A percentile compares a stretch with the other conserved stretches of the same genome.
These are phyloP conservation scores for Zelostemma sp. DNA, from an alignment of 1,140 invertebrate genomes.

Conservation along the genomic window DNA sequence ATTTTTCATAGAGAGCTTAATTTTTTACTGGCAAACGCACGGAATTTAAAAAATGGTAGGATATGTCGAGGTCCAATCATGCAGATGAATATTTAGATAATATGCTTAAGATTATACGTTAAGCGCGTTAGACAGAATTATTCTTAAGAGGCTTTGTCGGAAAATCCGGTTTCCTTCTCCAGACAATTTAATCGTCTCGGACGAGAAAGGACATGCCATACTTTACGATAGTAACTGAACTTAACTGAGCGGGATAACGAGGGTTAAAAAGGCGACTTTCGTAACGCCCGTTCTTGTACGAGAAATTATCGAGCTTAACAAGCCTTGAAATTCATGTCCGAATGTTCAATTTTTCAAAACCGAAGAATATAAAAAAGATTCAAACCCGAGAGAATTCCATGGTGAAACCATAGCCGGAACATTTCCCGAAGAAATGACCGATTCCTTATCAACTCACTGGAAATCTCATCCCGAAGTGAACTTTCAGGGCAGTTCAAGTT, in stretches of 20 bases:
- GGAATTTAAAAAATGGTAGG: neutral
- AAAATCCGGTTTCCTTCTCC: neutral
- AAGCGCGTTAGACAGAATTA: neutral
- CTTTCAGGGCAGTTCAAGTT: constrained; percentile 8
- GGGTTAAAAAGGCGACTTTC: neutral
- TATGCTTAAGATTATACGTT: neutral
- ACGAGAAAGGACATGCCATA: neutral
- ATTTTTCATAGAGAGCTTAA: neutral
- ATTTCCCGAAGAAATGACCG: neutral
- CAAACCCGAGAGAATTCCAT: neutral
- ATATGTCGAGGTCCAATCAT: neutral
- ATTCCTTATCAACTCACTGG: constrained; percentile 5
- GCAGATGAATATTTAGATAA: neutral
- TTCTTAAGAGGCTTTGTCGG: neutral
- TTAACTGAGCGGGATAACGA: constrained; percentile 1
- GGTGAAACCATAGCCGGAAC: neutral
- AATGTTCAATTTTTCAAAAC: neutral
- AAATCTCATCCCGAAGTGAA: constrained; percentile 1
- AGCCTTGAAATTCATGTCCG: neutral
- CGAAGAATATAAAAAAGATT: neutral
- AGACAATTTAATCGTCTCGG: neutral
- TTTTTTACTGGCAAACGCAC: neutral
- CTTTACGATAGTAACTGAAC: neutral
- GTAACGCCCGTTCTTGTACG: neutral
- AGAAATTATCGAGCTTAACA: neutral